Percentiles rank a stretch among this genome's conserved stretches.
Conservation (phyloP, 2,113 vertebrate species). For the Osmerus eperlanus region DNA sequence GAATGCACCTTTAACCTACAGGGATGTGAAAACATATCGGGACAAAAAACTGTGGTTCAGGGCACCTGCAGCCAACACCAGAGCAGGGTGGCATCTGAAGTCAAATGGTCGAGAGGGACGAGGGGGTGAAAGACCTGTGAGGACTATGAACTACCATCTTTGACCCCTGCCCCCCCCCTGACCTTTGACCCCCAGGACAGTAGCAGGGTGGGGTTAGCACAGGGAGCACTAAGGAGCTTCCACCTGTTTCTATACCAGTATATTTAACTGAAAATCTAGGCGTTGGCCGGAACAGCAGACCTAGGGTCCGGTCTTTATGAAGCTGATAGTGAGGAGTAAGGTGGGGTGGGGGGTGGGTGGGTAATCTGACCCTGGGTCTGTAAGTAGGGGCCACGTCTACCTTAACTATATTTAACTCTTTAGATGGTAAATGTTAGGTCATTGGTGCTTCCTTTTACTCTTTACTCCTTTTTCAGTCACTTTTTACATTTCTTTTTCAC, state of each 20-base stretch:
- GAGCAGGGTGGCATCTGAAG: background rate
- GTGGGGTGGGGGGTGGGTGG: background rate
- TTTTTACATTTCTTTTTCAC: constrained; percentile 33
- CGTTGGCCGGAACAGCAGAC: constrained; percentile 27
- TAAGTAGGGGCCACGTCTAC: constrained; percentile 22
- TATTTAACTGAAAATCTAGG: constrained; percentile 22
- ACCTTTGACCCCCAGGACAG: constrained; percentile 24
- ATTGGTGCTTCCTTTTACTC: constrained; percentile 68
- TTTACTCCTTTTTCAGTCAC: constrained; percentile 34
- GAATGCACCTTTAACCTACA: background rate
- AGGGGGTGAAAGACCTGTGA: constrained; percentile 46
- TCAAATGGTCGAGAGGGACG: constrained; percentile 16
- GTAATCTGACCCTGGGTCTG: constrained; percentile 32
- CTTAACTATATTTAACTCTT: constrained; percentile 39
- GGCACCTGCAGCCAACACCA: background rate
- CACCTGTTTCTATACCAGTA: constrained; percentile 26
- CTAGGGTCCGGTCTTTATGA: constrained; percentile 31
- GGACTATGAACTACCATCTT: constrained; percentile 59
- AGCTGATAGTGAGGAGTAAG: constrained; percentile 6
- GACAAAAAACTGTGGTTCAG: background rate
- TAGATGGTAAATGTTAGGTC: constrained; percentile 49
- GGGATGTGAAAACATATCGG: background rate
- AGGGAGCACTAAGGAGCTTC: constrained; percentile 27
- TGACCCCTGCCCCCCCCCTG: constrained; percentile 46
- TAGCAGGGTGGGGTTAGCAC: constrained; percentile 37